These are phyloP conservation scores for Brevipalpus yothersi DNA, from an alignment of 1,140 invertebrate genomes.

Conservation along the genomic window DNA sequence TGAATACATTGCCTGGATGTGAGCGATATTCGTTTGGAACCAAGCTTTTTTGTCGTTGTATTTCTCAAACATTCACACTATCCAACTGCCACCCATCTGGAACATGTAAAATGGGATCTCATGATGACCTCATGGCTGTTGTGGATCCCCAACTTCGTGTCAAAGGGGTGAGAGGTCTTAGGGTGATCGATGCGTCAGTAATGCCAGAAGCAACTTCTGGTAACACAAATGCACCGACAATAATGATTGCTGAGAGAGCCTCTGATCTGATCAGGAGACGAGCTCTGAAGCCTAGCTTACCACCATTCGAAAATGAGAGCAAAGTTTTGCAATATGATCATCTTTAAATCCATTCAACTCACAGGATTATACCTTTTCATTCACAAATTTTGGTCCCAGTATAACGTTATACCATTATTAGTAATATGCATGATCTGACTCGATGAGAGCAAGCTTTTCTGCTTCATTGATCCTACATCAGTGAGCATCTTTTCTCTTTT, in stretches of 20 bases:
- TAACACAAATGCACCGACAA: neutral
- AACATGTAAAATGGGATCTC: constrained; percentile 56
- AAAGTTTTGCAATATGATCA: too few species aligned
- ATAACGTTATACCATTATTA: too few species aligned
- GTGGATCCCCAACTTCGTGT: constrained; percentile 34
- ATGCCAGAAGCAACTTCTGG: neutral
- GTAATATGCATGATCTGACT: too few species aligned
- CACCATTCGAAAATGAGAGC: too few species aligned
- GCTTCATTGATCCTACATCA: too few species aligned
- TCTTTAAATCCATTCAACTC: too few species aligned
- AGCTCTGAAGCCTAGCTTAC: too few species aligned
- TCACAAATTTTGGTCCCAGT: too few species aligned
- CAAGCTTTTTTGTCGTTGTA: constrained; percentile 54
- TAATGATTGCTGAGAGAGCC: neutral
- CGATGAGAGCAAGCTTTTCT: too few species aligned
- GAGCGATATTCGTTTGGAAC: constrained; percentile 39
- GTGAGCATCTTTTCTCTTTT: too few species aligned
- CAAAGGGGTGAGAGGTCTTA: constrained; percentile 4
- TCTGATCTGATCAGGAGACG: neutral
- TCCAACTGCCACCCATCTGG: constrained; percentile 50
- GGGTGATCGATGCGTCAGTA: constrained; percentile 2
- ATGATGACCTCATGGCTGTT: constrained; percentile 27
- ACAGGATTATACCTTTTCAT: too few species aligned
- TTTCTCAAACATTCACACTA: constrained; percentile 34
- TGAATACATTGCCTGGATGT: constrained; percentile 31